Base-by-base conservation (phyloP, 2,797 vertebrate species). In the Xenentodon cancila region DNA sequence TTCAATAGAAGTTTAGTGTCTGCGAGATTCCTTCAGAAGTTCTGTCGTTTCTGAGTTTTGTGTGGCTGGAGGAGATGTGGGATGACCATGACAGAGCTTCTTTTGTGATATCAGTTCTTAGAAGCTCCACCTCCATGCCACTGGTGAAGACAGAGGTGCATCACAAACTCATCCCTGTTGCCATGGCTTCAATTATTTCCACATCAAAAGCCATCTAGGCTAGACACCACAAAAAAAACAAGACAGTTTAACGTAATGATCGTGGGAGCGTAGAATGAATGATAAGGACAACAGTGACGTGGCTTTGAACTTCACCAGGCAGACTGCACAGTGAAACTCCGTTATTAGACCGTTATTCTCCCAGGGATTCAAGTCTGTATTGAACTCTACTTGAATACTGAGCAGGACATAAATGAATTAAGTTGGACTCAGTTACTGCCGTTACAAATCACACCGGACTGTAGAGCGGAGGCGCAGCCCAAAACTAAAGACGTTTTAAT, bases 291-390 rank as follows among this genome's bases (percentile, higher is more conserved):
- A 5, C 34, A 37, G 34, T 12, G 34, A 12, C 9, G 11, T 37
- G 32, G 25, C 13, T 62, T 55, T 54, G 16, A 49, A 69, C n/a
- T 11, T 5, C 7, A 34, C 32, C 8, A 18, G 48, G 74, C 68
- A 78, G 63, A 76, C 62, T 59, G 52, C 15, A 84, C 64, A 73
- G 65, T 75, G 78, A 73, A 82, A 79, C 68, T 69, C 49, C 53
- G 69, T n/a, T 53, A 40, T n/a, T n/a, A 65, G 11, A 7, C 5
- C 7, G 57, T 49, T 19, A 65, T 17, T 43, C 32, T 32, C 50
- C n/a, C 25, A 7, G 17, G 63, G 17, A 32, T 21, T 34, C 4
- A 46, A 52, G 51, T 21, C 19, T 43, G 19, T 48, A 44, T 42
- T 0, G 45, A 70, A 17, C n/a, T 44, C 19, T 7, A 21, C 17